Base-by-base conservation (phyloP, 2,797 vertebrate genomes). In the Melanotaenia maccullochi region DNA sequence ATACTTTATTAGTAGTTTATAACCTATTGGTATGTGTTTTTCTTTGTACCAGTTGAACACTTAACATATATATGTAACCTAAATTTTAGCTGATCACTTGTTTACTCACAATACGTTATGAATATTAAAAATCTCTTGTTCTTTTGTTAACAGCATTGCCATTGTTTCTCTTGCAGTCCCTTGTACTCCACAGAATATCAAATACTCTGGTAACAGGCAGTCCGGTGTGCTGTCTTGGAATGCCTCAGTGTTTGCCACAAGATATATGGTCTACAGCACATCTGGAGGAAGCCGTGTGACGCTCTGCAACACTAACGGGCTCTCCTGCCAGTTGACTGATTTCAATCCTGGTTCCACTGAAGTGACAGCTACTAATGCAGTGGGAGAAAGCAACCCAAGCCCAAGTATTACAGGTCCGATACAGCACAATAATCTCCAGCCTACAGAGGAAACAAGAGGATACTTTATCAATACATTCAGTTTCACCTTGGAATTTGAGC, bases 331-430 rank as follows among this genome's bases (percentile, higher is more conserved):
- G n/a, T 9, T 91, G 62, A 60, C 67, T 3, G 22, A 82, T 30
- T 82, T 92, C 16, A 24, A 75, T 3, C 79, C 66, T 0, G 14
- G 1, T 2, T 1, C 68, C 28, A 75, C 84, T 13, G 73, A 82
- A 75, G 83, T 96, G 60, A 93, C 87, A 0, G 94, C 94, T 52
- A 91, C 86, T 75, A 96, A 94, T 52, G 69, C 28, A 0, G 84
- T 22, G 4, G 95, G 94, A 76, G 90, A 93, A 73, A 95, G 95
- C 68, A 47, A 75, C 28, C 84, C 87, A 1, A 83, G 44, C 32
- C 22, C 20, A 35, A 16, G 68, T 4, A 59, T 90, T 35, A 83
- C 78, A 78, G 89, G 93, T 93, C 3, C 79, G 85, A 42, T 25
- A 14, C 25, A 47, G 20, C 16, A 33, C 22, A 30, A 1, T 22